These are phyloP conservation scores for Falco cherrug DNA, from an alignment of 2,797 vertebrate species.

Conservation along the genomic window DNA sequence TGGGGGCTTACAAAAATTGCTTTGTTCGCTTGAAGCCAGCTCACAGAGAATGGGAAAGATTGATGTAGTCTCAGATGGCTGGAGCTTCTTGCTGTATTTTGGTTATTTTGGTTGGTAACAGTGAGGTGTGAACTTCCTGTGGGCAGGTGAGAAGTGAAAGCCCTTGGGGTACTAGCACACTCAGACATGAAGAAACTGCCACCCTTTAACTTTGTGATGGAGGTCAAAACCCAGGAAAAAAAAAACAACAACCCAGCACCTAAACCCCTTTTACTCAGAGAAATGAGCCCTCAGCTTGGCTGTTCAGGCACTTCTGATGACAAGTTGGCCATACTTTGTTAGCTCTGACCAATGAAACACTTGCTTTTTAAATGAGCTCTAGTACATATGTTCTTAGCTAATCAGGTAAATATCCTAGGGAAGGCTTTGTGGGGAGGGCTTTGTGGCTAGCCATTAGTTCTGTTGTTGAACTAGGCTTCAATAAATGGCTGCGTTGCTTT, in stretches of 20 bases:
- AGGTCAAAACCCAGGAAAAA: neutral
- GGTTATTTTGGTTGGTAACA: neutral
- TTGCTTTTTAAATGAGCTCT: neutral
- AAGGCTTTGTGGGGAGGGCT: constrained; percentile 1
- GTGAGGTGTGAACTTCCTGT: neutral
- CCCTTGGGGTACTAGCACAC: neutral
- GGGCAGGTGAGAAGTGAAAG: constrained; percentile 49
- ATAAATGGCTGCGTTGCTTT: neutral
- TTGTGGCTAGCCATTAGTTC: constrained; percentile 27
- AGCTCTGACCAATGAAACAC: neutral
- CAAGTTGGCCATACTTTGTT: neutral
- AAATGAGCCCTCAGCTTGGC: neutral
- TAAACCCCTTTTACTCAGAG: neutral
- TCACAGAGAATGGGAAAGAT: neutral
- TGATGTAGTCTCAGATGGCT: neutral
- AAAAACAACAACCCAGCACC: fast-evolving
- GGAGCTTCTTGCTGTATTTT: neutral
- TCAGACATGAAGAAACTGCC: constrained; percentile 3
- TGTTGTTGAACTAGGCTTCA: neutral
- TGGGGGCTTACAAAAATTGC: neutral
- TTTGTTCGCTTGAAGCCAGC: neutral
- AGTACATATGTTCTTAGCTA: neutral
- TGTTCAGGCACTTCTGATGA: neutral
- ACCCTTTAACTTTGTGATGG: neutral
- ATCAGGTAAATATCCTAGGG: neutral